Evolutionary conservation across 1,140 invertebrate genomes (phyloP).

Genomic region (Leptestheria dahalacensis): DNA sequence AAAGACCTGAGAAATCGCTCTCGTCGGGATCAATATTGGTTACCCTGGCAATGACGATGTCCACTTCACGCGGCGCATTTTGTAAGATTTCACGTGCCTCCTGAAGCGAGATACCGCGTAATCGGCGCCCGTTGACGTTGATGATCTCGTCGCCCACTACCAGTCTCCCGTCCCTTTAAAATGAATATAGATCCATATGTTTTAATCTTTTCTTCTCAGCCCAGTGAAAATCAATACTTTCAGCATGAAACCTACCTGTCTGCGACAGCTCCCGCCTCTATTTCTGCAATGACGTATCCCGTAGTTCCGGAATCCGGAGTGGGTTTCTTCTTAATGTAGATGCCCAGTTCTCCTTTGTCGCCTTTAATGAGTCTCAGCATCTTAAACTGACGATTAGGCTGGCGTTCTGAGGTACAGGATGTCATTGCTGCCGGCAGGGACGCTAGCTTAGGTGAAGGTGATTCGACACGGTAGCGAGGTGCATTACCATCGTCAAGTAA

Average conservation of each 20-base stretch:
- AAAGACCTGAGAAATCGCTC: neutral
- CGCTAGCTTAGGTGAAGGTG: neutral
- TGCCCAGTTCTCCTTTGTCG: slow-evolving; percentile 55
- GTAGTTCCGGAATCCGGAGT: slow-evolving; percentile 43
- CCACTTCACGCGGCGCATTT: slow-evolving; percentile 44
- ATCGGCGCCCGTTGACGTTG: slow-evolving; percentile 63
- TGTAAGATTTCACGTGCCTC: slow-evolving; percentile 54
- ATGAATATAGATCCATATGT: slow-evolving; percentile 16
- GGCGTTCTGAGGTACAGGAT: neutral
- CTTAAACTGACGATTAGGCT: slow-evolving; percentile 28
- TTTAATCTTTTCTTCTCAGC: neutral
- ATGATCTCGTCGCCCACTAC: slow-evolving; percentile 69
- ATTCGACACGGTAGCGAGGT: neutral
- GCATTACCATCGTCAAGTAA: neutral
- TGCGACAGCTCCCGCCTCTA: slow-evolving; percentile 59
- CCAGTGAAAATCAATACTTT: neutral
- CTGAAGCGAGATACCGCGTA: slow-evolving; percentile 56
- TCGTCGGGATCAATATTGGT: slow-evolving; percentile 10
- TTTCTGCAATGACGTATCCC: slow-evolving; percentile 67
- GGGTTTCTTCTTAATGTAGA: slow-evolving; percentile 64
- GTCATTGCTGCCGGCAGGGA: neutral
- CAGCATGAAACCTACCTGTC: slow-evolving; percentile 42
- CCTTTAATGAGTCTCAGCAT: slow-evolving; percentile 50
- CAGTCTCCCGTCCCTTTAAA: slow-evolving; percentile 56
- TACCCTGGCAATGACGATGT: slow-evolving; percentile 44